phyloP scores from a whole-genome alignment of 1,140 invertebrate genomes.

The Popillia japonica region DNA sequence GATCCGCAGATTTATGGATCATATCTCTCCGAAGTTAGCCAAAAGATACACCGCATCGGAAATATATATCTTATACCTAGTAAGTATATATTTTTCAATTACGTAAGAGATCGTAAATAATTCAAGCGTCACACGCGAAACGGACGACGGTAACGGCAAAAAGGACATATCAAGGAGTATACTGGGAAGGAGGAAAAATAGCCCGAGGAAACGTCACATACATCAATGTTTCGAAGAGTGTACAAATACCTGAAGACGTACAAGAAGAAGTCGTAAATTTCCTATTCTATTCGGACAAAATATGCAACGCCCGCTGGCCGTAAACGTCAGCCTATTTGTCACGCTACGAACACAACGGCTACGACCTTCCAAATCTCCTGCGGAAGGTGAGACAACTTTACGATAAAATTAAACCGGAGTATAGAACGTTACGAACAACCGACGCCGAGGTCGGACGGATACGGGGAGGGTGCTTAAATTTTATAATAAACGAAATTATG shows the following conservation, averaged over 20 bases:
- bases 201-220: not conserved
- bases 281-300: slow-evolving; percentile 17
- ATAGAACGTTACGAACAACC: no score
- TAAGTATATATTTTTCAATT: slow-evolving; percentile 8
- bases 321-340: slow-evolving; percentile 26
- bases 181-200: not conserved
- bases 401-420: slow-evolving; percentile 11
- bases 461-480: no score
- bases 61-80: no score
- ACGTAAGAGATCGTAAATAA: slow-evolving; percentile 19
- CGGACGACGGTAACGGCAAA: not conserved
- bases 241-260: slow-evolving; percentile 20
- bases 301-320: slow-evolving; percentile 7
- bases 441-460: no score
- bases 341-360: not conserved
- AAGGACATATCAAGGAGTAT: not conserved
- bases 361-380: slow-evolving; percentile 19
- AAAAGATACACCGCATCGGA: no score
- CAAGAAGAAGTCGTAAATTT: slow-evolving; percentile 8
- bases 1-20: no score
- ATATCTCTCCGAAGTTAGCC: no score
- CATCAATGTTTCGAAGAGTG: slow-evolving; percentile 17
- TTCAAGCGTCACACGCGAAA: not conserved
- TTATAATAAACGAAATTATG: no score
- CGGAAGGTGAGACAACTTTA: slow-evolving; percentile 12